Base-by-base conservation (phyloP, 2,888 invertebrate species). In the Sminthurinus aureus region DNA sequence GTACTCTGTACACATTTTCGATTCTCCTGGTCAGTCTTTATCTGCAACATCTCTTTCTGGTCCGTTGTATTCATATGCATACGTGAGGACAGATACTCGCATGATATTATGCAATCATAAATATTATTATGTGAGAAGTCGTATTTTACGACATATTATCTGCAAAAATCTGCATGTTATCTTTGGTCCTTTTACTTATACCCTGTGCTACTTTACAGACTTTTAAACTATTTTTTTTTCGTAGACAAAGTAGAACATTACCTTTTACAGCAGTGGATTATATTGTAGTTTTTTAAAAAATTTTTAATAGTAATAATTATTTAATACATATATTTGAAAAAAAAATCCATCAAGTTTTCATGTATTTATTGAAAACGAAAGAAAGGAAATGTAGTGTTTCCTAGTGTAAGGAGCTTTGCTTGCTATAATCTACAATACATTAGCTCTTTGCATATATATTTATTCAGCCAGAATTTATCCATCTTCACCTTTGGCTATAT, bases 121-220 rank as follows among this genome's bases (percentile, higher is more conserved):
- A 15, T 58, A 58, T 58, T 58, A 58, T 69, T 69, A 22, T 69
- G 69, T 69, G 69, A 69, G n/a, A 71, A 58, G 58, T 58, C 58
- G 58, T 58, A 58, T 18, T 58, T 58, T 58, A 58, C 58, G 58
- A 18, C 58, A 18, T 13, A 58, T 15, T 58, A 58, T 58, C 58
- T 58, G 18, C 58, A 58, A 38, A 38, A 38, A 38, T 38, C 38
- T 38, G 38, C 38, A 38, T 38, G 3, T 38, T 38, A 38, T 38
- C 38, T 38, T 38, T 38, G 38, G 3, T 38, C 38, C 38, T 38
- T 38, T 38, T 38, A 38, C 38, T 38, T 38, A 38, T 38, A 38
- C 38, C 38, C 38, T 38, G 38, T 38, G 38, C 38, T 38, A 38
- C 38, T 38, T 38, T 38, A 38, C 38, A 38, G 38, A 38, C 1